Base-by-base conservation (phyloP, 2,797 vertebrate species). In the Etheostoma nigrum region DNA sequence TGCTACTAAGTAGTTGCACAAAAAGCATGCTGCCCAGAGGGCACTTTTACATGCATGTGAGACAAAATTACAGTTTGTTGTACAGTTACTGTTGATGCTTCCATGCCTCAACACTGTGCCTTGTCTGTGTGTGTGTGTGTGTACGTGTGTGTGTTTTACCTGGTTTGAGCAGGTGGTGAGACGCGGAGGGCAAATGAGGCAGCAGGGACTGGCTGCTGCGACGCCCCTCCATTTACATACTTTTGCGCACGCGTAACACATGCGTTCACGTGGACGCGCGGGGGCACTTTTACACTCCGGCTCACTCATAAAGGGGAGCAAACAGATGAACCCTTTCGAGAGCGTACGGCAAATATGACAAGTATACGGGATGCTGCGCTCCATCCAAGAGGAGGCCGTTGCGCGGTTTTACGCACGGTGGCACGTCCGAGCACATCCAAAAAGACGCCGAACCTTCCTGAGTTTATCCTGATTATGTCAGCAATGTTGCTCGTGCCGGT, bases 321-420 rank as follows among this genome's bases (percentile, higher is more conserved):
- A 87, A 86, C 73, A 67, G 54, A 4, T 27, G 54, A 23, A 79
- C 21, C 27, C 51, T 74, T 64, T 71, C 58, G 42, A 13, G 68
- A 19, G 30, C 63, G 87, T 49, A 89, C 33, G 75, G 80, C 57
- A 74, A 87, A 76, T 67, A 97, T 94, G 92, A 87, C 82, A 76
- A 84, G 92, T 45, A 78, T 64, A 51, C 27, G 49, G 44, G 59
- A 72, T 76, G 64, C 52, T 0, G 5, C 79, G 72, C 83, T 67
- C 58, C 72, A 72, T 70, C 76, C 66, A 19, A 19, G 45, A 1
- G 33, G 72, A 51, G 84, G 69, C 49, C n/a, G 36, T 25, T 63
- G 82, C 67, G 85, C 69, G 78, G 30, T 76, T 82, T 85, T 86
- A 83, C 88, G 84, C 82, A 8, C 58, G 5, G 67, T 36, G 1